Percentiles rank a stretch among this genome's conserved stretches.
Conservation (phyloP, 1,140 invertebrate species). For the Aphidius gifuensis region DNA sequence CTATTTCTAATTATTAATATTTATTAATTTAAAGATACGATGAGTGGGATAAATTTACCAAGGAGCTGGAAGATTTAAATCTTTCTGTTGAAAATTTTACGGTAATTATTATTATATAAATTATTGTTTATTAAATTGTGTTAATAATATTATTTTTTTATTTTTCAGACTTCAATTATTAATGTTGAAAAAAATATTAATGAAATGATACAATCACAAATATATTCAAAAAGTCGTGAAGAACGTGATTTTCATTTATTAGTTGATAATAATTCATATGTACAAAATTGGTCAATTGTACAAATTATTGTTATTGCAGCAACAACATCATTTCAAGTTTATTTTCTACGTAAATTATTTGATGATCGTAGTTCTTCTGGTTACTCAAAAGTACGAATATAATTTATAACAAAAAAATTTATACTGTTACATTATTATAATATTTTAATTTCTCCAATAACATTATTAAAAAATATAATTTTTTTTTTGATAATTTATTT, state of each 20-base stretch:
- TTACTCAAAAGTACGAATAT: slow-evolving; percentile 61
- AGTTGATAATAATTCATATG: slow-evolving; percentile 79
- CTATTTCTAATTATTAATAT: not conserved
- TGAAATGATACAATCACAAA: slow-evolving; percentile 79
- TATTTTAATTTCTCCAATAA: no score
- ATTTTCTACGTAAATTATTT: slow-evolving; percentile 85
- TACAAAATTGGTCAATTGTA: slow-evolving; percentile 80
- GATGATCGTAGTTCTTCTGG: slow-evolving; percentile 65
- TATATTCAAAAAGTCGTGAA: slow-evolving; percentile 73
- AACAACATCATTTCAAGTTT: slow-evolving; percentile 78
- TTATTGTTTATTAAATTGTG: slow-evolving; percentile 5
- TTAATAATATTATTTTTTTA: slow-evolving; percentile 5
- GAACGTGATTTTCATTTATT: slow-evolving; percentile 79
- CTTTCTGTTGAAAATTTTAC: slow-evolving; percentile 89
- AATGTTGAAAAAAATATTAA: slow-evolving; percentile 82
- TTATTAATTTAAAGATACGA: slow-evolving; percentile 65
- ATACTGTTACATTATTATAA: no score
- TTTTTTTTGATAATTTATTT: not conserved
- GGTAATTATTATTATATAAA: slow-evolving; percentile 53
- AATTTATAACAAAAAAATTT: slow-evolving; percentile 27
- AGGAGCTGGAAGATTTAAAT: slow-evolving; percentile 84
- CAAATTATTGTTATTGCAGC: slow-evolving; percentile 80
- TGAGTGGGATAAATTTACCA: slow-evolving; percentile 88
- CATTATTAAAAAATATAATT: no score
- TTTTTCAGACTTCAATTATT: slow-evolving; percentile 66